A percentile compares a stretch with the other conserved stretches of the same genome.
phyloP scores from a whole-genome alignment of 2,113 vertebrate genomes.

The Sphyrna mokarran region DNA sequence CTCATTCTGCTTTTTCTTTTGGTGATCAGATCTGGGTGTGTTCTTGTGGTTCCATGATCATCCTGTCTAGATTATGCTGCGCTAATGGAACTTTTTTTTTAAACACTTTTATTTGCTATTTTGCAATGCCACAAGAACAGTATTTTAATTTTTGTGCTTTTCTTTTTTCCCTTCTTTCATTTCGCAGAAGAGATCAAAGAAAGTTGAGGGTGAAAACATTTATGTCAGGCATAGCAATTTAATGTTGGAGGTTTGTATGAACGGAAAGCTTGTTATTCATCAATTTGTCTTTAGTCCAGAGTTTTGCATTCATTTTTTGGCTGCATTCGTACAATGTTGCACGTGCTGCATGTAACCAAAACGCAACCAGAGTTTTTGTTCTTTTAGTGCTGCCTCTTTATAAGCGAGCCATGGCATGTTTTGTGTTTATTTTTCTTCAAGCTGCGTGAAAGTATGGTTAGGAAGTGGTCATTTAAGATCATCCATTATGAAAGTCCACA shows the following conservation, averaged over 20 bases:
- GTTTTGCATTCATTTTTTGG: conserved; percentile 48
- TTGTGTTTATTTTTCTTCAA: conserved; percentile 7
- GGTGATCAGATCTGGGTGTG: conserved; percentile 44
- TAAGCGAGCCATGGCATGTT: conserved; percentile 20
- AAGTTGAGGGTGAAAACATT: conserved; percentile 98
- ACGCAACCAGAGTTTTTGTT: not conserved
- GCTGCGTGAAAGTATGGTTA: conserved; percentile 27
- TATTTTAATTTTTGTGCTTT: conserved; percentile 70
- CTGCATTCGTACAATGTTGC: conserved; percentile 39
- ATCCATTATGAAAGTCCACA: conserved; percentile 16
- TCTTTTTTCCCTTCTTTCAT: conserved; percentile 55
- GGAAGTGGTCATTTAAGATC: conserved; percentile 1
- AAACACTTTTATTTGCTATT: conserved; percentile 39
- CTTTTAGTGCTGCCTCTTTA: not conserved
- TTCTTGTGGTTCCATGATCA: conserved; percentile 48
- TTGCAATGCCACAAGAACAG: conserved; percentile 57
- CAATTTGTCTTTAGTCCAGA: conserved; percentile 51
- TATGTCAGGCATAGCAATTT: conserved; percentile 99
- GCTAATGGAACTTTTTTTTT: conserved; percentile 41
- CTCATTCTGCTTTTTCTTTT: conserved; percentile 41
- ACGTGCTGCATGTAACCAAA: conserved; percentile 38
- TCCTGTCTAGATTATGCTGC: conserved; percentile 50
- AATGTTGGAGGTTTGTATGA: conserved; percentile 99
- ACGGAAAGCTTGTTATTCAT: conserved; percentile 53
- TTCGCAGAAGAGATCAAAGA: conserved; percentile 98